A percentile compares a stretch with the other conserved stretches of the same genome.
Conservation (phyloP, 1,140 invertebrate genomes). For the Drosophila orosa region DNA sequence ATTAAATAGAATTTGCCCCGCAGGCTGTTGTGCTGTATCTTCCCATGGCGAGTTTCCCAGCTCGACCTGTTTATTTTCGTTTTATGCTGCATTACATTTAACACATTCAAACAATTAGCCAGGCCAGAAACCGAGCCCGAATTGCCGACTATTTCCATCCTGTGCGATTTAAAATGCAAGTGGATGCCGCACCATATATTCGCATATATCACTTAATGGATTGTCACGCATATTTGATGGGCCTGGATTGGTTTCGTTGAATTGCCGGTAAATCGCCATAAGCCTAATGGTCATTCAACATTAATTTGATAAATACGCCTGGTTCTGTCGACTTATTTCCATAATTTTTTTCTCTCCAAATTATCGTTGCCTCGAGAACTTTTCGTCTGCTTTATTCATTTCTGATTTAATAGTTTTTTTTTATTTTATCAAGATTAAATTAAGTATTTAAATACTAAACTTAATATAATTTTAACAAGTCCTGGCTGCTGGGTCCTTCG, state of each 20-base stretch:
- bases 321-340: not conserved
- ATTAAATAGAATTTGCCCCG: slow-evolving; percentile 67
- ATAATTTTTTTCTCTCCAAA: not conserved
- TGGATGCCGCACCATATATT: not conserved
- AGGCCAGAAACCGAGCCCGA: slow-evolving; percentile 27
- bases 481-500: too few relatives aligned
- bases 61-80: slow-evolving; percentile 54
- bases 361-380: not conserved
- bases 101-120: slow-evolving; percentile 74
- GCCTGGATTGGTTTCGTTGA: slow-evolving; percentile 40
- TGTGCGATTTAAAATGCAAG: slow-evolving; percentile 42
- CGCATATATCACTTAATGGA: slow-evolving; percentile 40
- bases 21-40: slow-evolving; percentile 21
- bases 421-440: too few relatives aligned
- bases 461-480: too few relatives aligned
- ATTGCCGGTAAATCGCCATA: slow-evolving; percentile 41
- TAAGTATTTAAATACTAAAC: too few relatives aligned
- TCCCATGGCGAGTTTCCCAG: slow-evolving; percentile 4
- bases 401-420: too few relatives aligned
- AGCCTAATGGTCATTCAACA: slow-evolving; percentile 47
- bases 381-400: not conserved
- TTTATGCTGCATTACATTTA: slow-evolving; percentile 67
- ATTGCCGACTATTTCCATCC: slow-evolving; percentile 16
- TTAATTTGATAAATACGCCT: slow-evolving; percentile 23
- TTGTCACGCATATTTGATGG: slow-evolving; percentile 51